Base-by-base conservation (phyloP, 2,113 vertebrate species). In the Ictalurus furcatus region DNA sequence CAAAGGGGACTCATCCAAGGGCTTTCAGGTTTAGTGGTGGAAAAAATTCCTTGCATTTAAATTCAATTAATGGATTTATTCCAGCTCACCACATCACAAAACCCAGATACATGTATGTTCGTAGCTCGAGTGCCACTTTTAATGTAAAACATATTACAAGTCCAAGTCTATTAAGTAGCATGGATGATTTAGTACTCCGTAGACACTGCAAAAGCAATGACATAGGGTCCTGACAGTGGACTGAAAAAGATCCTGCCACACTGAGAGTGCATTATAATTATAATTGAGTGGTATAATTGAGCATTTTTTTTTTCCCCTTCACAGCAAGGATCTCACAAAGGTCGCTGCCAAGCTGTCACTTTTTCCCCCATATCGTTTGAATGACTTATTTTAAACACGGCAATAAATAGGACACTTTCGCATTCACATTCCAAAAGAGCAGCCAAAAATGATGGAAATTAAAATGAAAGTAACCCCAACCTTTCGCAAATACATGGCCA, bases 181-280 rank as follows among this genome's bases (percentile, higher is more conserved):
- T 13, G 48, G 67, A 85, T 71, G 65, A 85, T 85, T 71, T 54
- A 71, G 48, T 73, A 37, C 67, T 54, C 56, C n/a, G 37, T 54
- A 85, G 67, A 85, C 65, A 85, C 65, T 44, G 81, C 81, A 40
- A 63, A 73, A 34, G 48, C 44, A 71, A 79, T 52, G 85, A 82
- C 79, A 84, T 84, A 73, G 79, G 34, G 40, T 87, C 59, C 58
- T 88, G 84, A 65, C 87, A 90, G 73, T 44, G 56, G 34, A 34
- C 85, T 71, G 11, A 34, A 58, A 85, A 90, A 89, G 52, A 86
- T 34, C 30, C 69, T 87, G 85, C 5, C 61, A 3, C 28, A 52
- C 87, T 25, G 21, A 83, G 80, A 44, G 74, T 78, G 58, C 58
- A 89, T 89, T 90, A 87, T 88, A 65, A 73, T 88, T 79, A 63